Evolutionary conservation across 1,140 invertebrate genomes (phyloP), one percentile per base, ranked within the genome.

Genomic region (Pemphigus obesinymphae): DNA sequence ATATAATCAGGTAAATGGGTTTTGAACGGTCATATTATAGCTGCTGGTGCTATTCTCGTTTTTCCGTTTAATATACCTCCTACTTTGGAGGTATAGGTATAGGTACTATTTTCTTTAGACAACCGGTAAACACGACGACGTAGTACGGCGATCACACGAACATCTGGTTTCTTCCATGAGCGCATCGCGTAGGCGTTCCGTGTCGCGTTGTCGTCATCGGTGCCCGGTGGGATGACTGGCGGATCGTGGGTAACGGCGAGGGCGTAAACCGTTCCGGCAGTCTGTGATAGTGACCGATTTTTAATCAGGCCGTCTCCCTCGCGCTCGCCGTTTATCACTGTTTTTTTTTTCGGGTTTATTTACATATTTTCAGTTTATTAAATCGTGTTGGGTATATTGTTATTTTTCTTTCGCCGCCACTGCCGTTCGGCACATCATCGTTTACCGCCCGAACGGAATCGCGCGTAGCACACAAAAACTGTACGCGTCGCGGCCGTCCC

Each of bases 111-210:
- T n/a, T n/a, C n/a, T n/a, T n/a, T n/a, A n/a, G n/a, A n/a, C n/a
- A n/a, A n/a, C n/a, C n/a, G n/a, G n/a, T n/a, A n/a, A n/a, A n/a
- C n/a, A n/a, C n/a, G n/a, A n/a, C n/a, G n/a, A n/a, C n/a, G 43
- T 13, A 13, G 37, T 40, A 8, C 37, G 37, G 43, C 13, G 43
- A 11, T 11, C 1, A 45, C 43, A 45, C 43, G 3, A 13, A 11
- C 43, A 13, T 63, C 17, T 37, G 66, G 34, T 68, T 68, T 68
- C 66, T 68, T 68, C 66, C 66, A 68, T 68, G 66, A 68, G 2
- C 34, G 43, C 15, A 50, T 29, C 40, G 68, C 20, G 68, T 10
- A 40, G 68, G 43, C 40, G 43, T 45, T 37, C 40, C n/a, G 15
- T 10, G 0, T 15, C 5, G 70, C 70, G 26, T 23, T 29, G 43